Conservation (phyloP, 2,797 vertebrate species). For the Neostethus bicornis region DNA sequence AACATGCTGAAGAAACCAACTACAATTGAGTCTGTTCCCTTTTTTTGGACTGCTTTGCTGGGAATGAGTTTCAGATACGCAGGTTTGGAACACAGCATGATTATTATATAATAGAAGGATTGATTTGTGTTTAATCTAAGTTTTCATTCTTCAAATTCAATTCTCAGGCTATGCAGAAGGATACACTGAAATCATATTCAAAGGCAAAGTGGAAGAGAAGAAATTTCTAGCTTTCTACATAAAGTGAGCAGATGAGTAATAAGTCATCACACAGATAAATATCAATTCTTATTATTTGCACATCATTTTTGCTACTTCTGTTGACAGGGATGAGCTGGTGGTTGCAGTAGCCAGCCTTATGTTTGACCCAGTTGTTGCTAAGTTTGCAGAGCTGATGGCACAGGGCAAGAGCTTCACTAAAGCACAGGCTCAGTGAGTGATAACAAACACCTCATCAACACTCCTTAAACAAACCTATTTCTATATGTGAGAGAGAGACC, state of each 20-base stretch:
- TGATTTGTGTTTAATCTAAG: background rate
- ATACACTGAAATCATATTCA: constrained; percentile 86
- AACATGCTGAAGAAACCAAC: constrained; percentile 83
- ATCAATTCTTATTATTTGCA: background rate
- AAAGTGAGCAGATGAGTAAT: constrained; percentile 76
- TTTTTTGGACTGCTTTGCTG: constrained; percentile 87
- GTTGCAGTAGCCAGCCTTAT: constrained; percentile 88
- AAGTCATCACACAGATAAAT: background rate
- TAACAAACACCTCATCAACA: no score
- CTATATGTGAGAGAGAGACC: no score
- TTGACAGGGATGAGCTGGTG: constrained; percentile 79
- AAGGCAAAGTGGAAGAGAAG: constrained; percentile 83
- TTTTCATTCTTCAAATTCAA: constrained; percentile 25
- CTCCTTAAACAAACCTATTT: no score
- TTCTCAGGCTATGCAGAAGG: constrained; percentile 84
- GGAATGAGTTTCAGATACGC: constrained; percentile 86
- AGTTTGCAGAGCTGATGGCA: constrained; percentile 82
- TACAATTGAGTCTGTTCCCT: constrained; percentile 82
- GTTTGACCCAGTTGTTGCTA: constrained; percentile 85
- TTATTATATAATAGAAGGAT: background rate
- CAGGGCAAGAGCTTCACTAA: constrained; percentile 80
- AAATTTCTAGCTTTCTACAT: constrained; percentile 90
- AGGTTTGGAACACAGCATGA: constrained; percentile 66
- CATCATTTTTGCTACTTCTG: background rate
- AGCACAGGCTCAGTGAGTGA: constrained; percentile 85